Evolutionary conservation across 2,113 vertebrate genomes (phyloP), one percentile per base, ranked within the genome.

Genomic region (Xiphophorus hellerii): DNA sequence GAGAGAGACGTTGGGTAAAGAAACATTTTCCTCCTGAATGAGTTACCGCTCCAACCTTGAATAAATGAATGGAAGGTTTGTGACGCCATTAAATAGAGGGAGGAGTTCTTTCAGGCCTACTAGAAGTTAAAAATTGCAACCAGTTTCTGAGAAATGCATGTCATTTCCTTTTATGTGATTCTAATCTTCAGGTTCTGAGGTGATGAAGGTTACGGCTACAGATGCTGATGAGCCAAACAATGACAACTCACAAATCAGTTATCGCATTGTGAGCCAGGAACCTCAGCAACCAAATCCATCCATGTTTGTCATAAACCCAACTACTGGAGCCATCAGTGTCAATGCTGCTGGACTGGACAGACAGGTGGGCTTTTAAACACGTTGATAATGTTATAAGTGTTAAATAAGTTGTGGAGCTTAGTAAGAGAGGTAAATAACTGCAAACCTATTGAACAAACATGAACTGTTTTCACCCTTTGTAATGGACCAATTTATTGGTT

Each of bases 281-380:
- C 39, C 66, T 28, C 25, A 48, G 27, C 2, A 29, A 28, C 83
- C 88, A 0, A 6, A 31, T 9, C 0, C 37, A 0, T 0, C 0
- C 0, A 93, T 97, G 95, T 99, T 99, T 88, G 87, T 20, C n/a
- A 96, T 99, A 60, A 92, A 98, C 65, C 5, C 51, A 0, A 0
- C 42, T 0, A 68, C 66, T 8, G 66, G 66, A 10, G 66, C 44
- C 39, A 68, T 68, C 42, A 29, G 15, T 9, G 39, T 68, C 39
- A 29, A 9, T 2, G 39, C 39, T 20, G 14, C 6, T 8, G 66
- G 66, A 4, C 39, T 68, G 35, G 66, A 68, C 66, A 44, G 37
- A 29, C 6, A 68, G 37, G 66, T 68, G 27, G 20, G 39, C 39
- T 42, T 42, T 42, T 42, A 42, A 14, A 42, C 12, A 42, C 3